A percentile compares a stretch with the other conserved stretches of the same genome.
Evolutionary conservation across 2,888 invertebrate species (phyloP).

Genomic region (Acrobasis consociella): DNA sequence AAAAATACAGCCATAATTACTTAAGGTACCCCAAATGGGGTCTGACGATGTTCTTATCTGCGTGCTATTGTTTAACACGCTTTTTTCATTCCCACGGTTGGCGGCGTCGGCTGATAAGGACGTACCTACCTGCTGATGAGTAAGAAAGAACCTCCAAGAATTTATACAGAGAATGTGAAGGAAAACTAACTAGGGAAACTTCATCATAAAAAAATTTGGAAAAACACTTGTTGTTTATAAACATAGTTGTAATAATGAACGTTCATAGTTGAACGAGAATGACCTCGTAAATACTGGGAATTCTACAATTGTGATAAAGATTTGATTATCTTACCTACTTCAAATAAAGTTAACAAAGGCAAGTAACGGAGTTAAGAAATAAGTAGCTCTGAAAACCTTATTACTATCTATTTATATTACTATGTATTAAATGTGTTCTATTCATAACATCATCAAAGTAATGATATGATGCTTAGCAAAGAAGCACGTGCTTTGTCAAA

Average conservation of each 20-base stretch:
- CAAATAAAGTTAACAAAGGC: constrained; percentile 1
- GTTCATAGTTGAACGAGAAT: background rate
- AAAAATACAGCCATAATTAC: constrained; percentile 69
- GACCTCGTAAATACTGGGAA: background rate
- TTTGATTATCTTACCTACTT: constrained; percentile 6
- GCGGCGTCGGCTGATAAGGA: constrained; percentile 64
- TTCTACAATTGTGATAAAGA: constrained; percentile 1
- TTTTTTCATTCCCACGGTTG: constrained; percentile 80
- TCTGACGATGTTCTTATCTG: constrained; percentile 75
- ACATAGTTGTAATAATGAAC: too few species aligned
- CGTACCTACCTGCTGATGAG: constrained; percentile 49
- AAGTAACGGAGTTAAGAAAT: background rate
- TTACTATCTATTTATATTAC: too few species aligned
- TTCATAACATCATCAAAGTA: too few species aligned
- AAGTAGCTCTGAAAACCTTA: too few species aligned
- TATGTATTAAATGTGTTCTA: too few species aligned
- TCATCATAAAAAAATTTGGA: background rate
- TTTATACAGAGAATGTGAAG: constrained; percentile 29
- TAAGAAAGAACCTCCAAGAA: constrained; percentile 47
- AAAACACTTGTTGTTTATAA: too few species aligned
- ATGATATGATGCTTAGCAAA: background rate
- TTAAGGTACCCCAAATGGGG: constrained; percentile 73
- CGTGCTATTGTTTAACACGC: constrained; percentile 77
- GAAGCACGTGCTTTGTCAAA: background rate
- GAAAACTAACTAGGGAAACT: background rate